Percentiles rank a stretch among this genome's conserved stretches.
Conservation (phyloP, 1,140 invertebrate species). For the Papilio aristodemus region DNA sequence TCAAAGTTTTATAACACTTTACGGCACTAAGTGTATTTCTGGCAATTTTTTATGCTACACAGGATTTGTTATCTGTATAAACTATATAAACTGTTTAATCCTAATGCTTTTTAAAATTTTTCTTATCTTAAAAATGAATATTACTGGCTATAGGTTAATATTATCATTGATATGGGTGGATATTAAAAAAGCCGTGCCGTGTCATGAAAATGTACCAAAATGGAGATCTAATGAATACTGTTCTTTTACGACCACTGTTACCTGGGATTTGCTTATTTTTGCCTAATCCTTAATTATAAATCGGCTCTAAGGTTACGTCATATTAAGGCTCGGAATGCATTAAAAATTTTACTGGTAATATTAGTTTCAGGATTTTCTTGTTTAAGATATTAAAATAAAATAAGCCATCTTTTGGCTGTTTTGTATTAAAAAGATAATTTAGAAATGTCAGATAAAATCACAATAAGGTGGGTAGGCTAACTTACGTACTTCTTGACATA, state of each 20-base stretch:
- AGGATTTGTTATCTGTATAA: no score
- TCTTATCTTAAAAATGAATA: not conserved
- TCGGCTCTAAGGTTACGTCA: not conserved
- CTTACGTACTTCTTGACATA: no score
- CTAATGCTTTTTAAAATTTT: not conserved
- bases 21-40: no score
- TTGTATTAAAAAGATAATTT: no score
- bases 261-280: not conserved
- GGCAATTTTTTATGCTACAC: no score
- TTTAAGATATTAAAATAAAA: not conserved
- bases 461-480: no score
- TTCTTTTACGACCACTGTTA: constrained; percentile 22
- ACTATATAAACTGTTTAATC: no score
- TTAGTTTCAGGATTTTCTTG: not conserved
- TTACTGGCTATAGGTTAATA: not conserved
- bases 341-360: not conserved
- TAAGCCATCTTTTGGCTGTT: not conserved
- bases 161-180: not conserved
- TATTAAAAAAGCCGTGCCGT: constrained; percentile 14
- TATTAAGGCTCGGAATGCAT: not conserved
- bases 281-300: constrained; percentile 23
- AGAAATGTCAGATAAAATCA: no score
- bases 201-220: constrained; percentile 23
- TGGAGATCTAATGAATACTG: constrained; percentile 27
- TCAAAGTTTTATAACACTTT: no score